Base-by-base conservation (phyloP, 2,113 vertebrate species). In the Trogon melanurus region DNA sequence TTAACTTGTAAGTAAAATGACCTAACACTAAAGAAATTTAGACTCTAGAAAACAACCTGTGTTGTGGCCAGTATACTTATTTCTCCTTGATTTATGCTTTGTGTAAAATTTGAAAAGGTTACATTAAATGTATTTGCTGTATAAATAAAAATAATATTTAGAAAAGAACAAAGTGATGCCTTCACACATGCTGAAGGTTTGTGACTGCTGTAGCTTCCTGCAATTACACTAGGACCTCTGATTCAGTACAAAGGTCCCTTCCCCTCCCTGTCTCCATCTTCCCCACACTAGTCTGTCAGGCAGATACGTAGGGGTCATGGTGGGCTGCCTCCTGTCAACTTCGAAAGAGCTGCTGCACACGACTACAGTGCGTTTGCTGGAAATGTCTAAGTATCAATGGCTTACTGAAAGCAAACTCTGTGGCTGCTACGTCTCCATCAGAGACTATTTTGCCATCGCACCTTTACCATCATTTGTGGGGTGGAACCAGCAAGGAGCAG, bases 1-100 rank as follows among this genome's bases (percentile, higher is more conserved):
- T 98, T 97, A 98, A 96, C 92, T 91, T 95, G 94, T 92, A 95
- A 97, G 95, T 97, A 97, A 98, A 98, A 97, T 98, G 97, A 98
- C 97, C 97, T 98, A 97, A 98, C 93, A 76, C 96, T 97, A 94
- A 81, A 97, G 96, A 97, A 98, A 98, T 98, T 90, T 97, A 91
- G 96, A 97, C 96, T 85, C 93, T 88, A 86, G 96, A 96, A 97
- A 98, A 95, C 92, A 95, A 84, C 86, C 75, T 36, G 10, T 96
- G 80, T 90, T 94, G 32, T 79, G 54, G 74, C 88, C 60, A 58
- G 18, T 78, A 64, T 70, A 94, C 95, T 94, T 79, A 71, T 73
- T 93, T 89, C 44, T 48, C 74, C 85, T 88, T 84, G 94, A 96
- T 96, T 95, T 92, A 96, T 91, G 82, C 53, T 93, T 81, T 89